These are phyloP conservation scores for Tenthredo notha DNA, from an alignment of 2,888 invertebrate species.

Conservation along the genomic window DNA sequence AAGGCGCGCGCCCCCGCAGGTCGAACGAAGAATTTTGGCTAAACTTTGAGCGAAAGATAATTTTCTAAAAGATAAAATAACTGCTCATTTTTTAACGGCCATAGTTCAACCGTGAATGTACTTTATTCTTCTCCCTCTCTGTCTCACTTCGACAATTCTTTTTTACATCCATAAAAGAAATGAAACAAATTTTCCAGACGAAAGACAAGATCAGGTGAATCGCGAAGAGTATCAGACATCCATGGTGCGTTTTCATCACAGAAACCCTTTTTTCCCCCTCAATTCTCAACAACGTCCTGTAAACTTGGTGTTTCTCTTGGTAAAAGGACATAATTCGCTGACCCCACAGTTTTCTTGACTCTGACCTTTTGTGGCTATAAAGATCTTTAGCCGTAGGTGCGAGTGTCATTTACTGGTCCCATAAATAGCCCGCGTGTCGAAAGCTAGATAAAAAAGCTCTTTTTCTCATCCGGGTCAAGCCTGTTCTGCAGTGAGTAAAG, in stretches of 20 bases:
- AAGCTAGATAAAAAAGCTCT: conserved; percentile 27
- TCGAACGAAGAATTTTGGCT: conserved; percentile 15
- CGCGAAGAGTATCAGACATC: background rate
- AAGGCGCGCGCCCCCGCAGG: background rate
- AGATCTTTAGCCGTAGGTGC: conserved; percentile 41
- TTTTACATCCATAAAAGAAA: background rate
- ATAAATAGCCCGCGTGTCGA: conserved; percentile 37
- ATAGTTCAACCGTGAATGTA: conserved; percentile 1
- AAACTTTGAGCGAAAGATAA: conserved; percentile 41
- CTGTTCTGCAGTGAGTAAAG: background rate
- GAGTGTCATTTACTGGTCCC: conserved; percentile 44
- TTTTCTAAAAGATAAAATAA: conserved; percentile 37
- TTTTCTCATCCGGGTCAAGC: conserved; percentile 2
- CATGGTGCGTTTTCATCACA: background rate
- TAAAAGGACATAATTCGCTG: conserved; percentile 41
- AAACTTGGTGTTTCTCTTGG: background rate
- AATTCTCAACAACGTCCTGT: background rate
- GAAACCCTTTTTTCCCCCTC: background rate
- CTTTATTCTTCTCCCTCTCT: background rate
- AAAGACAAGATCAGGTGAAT: background rate
- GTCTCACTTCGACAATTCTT: background rate
- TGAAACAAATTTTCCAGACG: background rate
- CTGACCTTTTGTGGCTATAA: conserved; percentile 39
- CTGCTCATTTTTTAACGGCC: background rate
- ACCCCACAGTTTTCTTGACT: conserved; percentile 28